A percentile compares a stretch with the other conserved stretches of the same genome.
phyloP scores from a whole-genome alignment of 2,888 invertebrate species.

The Tholera decimalis region DNA sequence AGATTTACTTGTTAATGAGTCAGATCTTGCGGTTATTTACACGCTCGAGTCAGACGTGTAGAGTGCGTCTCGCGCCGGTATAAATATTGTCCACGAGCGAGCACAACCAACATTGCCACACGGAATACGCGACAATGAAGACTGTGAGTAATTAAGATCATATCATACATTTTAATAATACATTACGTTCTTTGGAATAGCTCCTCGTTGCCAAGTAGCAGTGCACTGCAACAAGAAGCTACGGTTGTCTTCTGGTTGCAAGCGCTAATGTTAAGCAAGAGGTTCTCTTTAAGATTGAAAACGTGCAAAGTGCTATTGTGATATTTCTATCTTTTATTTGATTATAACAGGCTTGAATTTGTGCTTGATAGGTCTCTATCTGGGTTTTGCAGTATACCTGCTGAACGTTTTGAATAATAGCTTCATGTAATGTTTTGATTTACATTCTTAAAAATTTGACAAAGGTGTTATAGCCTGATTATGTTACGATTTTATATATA shows the following conservation, averaged over 20 bases:
- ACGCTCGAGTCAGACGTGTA: constrained; percentile 71
- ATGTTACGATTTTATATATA: background rate
- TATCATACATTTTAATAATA: constrained; percentile 5
- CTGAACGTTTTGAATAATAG: no score
- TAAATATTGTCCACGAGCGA: constrained; percentile 74
- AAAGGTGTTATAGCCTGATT: background rate
- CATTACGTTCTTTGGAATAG: no score
- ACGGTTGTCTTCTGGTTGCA: background rate
- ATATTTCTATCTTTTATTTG: background rate
- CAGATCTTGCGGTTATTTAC: constrained; percentile 75
- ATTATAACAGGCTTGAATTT: background rate
- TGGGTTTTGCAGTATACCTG: background rate
- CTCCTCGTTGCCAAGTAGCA: background rate
- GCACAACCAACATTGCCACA: constrained; percentile 68
- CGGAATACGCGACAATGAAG: constrained; percentile 80
- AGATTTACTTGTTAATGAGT: constrained; percentile 6
- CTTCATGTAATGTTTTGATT: background rate
- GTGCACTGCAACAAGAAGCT: no score
- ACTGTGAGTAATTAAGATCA: constrained; percentile 76
- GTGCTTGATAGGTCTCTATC: background rate
- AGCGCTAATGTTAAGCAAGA: background rate
- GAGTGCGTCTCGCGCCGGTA: constrained; percentile 61
- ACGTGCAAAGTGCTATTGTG: background rate
- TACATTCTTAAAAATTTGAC: background rate
- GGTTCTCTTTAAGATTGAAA: background rate